Base-by-base conservation (phyloP, 2,888 invertebrate species). In the Agrenia bidenticulata region DNA sequence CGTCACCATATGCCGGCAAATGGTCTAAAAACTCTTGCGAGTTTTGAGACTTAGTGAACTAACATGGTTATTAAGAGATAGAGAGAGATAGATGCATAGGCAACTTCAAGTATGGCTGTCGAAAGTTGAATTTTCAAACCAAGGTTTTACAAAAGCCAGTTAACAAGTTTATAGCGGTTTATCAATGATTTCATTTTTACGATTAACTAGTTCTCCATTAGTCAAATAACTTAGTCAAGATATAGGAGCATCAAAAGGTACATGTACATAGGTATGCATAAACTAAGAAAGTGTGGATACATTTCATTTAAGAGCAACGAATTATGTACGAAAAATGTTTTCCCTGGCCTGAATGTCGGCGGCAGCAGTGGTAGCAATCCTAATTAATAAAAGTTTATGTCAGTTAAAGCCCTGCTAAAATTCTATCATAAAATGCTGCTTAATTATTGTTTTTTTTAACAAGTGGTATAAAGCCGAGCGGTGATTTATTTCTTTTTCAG, bases 401-500 rank as follows among this genome's bases (percentile, higher is more conserved):
- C 56, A 57, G 41, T 58, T 58, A 58, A 58, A 58, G 58, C 58
- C 19, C 13, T n/a, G 39, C 58, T 45, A 58, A 45, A 45, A 45
- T 45, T 19, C 19, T 45, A 45, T 45, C 15, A 45, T 45, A 45
- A 17, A 45, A 15, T 45, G 15, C 19, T 45, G 21, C 51, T 15
- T 51, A 51, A 51, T 51, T 45, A 45, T 19, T 45, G n/a, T 45
- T 17, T 15, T 45, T 19, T 15, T 45, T 19, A 45, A 19, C 45
- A 45, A 17, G 24, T 23, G 19, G 55, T 55, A 55, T 55, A 55
- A 55, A 55, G 55, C 55, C 55, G 24, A 26, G 19, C 32, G 26
- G 56, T 39, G 60, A 24, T 57, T 69, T 87, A 94, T 89, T 94
- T 95, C 88, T 95, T 96, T 87, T 95, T 96, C 82, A 96, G 88